Evolutionary conservation across 2,797 vertebrate species (phyloP).

Genomic region (Potorous gilbertii): DNA sequence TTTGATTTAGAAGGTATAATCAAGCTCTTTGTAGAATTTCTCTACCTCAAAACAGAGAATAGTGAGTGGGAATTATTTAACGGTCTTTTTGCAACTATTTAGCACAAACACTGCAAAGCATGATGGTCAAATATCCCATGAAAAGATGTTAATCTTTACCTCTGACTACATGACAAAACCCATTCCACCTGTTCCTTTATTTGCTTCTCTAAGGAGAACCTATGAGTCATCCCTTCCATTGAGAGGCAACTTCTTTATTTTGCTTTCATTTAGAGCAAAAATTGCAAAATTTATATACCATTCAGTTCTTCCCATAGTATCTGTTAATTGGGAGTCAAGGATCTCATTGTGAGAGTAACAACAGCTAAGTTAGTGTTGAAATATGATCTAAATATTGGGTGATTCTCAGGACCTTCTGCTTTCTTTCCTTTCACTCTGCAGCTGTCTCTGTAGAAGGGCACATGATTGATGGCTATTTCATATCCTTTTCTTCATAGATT

Average conservation of each 20-base stretch:
- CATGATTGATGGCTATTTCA: not conserved
- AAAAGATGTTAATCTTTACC: not conserved
- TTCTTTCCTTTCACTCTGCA: not conserved
- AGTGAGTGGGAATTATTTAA: not conserved
- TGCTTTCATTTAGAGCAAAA: not conserved
- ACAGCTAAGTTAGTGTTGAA: not conserved
- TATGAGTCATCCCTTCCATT: not conserved
- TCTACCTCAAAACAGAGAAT: not conserved
- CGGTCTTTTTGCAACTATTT: not conserved
- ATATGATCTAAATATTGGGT: not conserved
- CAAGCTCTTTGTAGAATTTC: not conserved
- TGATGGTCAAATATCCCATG: not conserved
- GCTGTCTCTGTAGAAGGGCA: not conserved
- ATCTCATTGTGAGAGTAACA: not conserved
- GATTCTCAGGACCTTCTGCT: not conserved
- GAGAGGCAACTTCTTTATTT: not conserved
- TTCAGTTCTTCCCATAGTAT: not conserved
- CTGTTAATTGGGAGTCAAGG: not conserved
- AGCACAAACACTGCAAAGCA: not conserved
- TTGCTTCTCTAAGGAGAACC: not conserved
- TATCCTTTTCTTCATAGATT: not conserved
- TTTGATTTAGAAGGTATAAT: not conserved
- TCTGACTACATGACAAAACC: not conserved
- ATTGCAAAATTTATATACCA: not conserved
- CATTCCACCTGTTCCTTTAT: not conserved